Evolutionary conservation across 2,113 vertebrate genomes (phyloP).

Genomic region (Argyrosomus japonicus): DNA sequence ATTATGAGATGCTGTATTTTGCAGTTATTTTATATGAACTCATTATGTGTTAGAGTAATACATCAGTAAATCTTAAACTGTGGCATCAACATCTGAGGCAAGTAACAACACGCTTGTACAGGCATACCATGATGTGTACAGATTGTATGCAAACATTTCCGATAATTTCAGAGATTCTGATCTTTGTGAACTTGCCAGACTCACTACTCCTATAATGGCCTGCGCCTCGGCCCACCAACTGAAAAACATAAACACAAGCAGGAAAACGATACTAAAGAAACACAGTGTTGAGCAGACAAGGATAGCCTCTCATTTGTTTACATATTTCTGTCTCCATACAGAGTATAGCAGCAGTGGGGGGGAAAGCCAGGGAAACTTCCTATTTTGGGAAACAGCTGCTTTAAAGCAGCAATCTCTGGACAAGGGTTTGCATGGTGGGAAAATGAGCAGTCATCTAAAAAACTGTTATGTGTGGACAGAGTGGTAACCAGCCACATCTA

Average conservation of each 20-base stretch:
- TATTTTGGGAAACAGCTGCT: slow-evolving; percentile 79
- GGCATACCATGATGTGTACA: background rate
- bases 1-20: background rate
- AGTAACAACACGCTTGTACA: background rate
- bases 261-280: slow-evolving; percentile 35
- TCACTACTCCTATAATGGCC: slow-evolving; percentile 19
- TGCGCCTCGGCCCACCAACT: slow-evolving; percentile 23
- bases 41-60: background rate
- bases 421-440: slow-evolving; percentile 19
- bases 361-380: slow-evolving; percentile 57
- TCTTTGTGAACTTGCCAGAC: slow-evolving; percentile 1
- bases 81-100: background rate
- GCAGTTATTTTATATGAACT: background rate
- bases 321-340: slow-evolving; percentile 68
- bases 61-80: background rate
- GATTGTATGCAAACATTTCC: background rate
- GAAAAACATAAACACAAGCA: slow-evolving; percentile 57
- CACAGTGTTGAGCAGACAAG: slow-evolving; percentile 41
- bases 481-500: slow-evolving; percentile 8
- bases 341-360: slow-evolving; percentile 49
- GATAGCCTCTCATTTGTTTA: slow-evolving; percentile 68
- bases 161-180: slow-evolving; percentile 1
- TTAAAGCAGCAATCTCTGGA: slow-evolving; percentile 61
- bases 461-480: background rate
- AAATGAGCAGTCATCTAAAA: slow-evolving; percentile 9